These are phyloP conservation scores for Cheilosia pagana DNA, from an alignment of 2,888 invertebrate genomes.

Conservation along the genomic window DNA sequence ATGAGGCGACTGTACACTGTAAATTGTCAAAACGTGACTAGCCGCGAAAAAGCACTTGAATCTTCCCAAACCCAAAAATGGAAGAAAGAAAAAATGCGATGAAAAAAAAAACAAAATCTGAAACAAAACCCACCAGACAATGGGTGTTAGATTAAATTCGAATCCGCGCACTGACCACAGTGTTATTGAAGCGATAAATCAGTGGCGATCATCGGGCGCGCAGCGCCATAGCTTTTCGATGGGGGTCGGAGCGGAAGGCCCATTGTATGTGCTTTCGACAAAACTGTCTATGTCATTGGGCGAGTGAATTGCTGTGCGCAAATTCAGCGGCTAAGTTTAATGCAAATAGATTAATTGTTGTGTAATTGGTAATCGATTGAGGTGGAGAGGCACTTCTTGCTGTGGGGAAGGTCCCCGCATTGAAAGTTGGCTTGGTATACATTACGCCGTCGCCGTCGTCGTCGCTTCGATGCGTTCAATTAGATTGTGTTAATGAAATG, in stretches of 20 bases:
- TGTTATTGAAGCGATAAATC: conserved; percentile 71
- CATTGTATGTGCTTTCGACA: conserved; percentile 48
- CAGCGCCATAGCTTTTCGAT: neutral
- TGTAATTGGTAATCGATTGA: conserved; percentile 60
- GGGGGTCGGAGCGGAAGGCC: conserved; percentile 3
- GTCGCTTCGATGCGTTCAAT: neutral
- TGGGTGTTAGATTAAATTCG: conserved; percentile 66
- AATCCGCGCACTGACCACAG: conserved; percentile 55
- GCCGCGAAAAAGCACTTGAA: conserved; percentile 74
- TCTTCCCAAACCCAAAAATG: conserved; percentile 67
- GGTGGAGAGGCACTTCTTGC: conserved; percentile 27
- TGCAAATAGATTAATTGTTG: conserved; percentile 68
- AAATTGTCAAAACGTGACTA: conserved; percentile 75
- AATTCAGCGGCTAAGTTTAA: conserved; percentile 57
- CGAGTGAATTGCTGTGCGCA: conserved; percentile 49
- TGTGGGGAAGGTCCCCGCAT: conserved; percentile 43
- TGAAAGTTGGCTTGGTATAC: conserved; percentile 13
- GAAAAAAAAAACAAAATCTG: neutral
- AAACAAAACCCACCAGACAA: conserved; percentile 35
- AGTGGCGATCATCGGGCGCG: conserved; percentile 56
- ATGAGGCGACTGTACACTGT: conserved; percentile 74
- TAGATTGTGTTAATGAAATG: conserved; percentile 1
- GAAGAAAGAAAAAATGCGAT: conserved; percentile 38
- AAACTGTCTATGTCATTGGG: conserved; percentile 54
- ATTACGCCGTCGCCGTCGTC: neutral